Percentiles rank a stretch among this genome's conserved stretches.
These are phyloP conservation scores for Lepidotrigona ventralis DNA, from an alignment of 1,140 invertebrate species.

Conservation along the genomic window DNA sequence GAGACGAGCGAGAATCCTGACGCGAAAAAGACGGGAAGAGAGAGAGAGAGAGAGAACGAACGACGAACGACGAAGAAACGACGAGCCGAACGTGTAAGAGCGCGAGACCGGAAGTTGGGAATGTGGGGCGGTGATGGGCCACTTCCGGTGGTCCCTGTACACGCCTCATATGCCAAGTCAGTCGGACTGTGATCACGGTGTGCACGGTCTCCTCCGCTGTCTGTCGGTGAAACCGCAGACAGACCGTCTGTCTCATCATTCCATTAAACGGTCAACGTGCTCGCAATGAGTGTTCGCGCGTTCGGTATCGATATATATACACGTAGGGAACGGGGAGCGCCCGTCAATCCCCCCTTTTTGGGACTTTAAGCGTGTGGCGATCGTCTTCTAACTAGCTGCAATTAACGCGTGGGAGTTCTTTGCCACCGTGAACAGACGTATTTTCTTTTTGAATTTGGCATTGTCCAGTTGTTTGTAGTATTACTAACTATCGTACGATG, in stretches of 20 bases:
- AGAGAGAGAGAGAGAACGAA: constrained; percentile 21
- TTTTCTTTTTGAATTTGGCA: too few species aligned
- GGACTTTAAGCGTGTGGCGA: background rate
- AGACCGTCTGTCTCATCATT: constrained; percentile 65
- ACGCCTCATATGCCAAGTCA: constrained; percentile 60
- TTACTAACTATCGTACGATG: too few species aligned
- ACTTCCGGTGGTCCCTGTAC: constrained; percentile 72
- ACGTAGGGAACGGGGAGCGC: background rate
- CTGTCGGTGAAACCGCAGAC: constrained; percentile 60
- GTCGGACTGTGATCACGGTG: constrained; percentile 50
- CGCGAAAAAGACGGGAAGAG: background rate
- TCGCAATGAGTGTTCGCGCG: constrained; percentile 21
- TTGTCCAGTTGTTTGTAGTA: too few species aligned
- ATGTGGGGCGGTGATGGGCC: constrained; percentile 74
- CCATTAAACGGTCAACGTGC: constrained; percentile 56
- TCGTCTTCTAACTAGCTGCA: background rate
- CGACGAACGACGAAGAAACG: constrained; percentile 25
- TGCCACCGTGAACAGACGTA: too few species aligned
- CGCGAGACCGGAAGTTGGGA: constrained; percentile 60
- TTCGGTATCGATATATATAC: background rate
- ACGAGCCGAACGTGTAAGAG: constrained; percentile 40
- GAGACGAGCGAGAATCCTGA: too few species aligned
- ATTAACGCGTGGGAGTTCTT: background rate
- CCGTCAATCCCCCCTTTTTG: background rate
- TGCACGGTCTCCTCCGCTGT: constrained; percentile 17